Evolutionary conservation across 2,113 vertebrate genomes (phyloP).

Genomic region (Lethenteron reissneri): DNA sequence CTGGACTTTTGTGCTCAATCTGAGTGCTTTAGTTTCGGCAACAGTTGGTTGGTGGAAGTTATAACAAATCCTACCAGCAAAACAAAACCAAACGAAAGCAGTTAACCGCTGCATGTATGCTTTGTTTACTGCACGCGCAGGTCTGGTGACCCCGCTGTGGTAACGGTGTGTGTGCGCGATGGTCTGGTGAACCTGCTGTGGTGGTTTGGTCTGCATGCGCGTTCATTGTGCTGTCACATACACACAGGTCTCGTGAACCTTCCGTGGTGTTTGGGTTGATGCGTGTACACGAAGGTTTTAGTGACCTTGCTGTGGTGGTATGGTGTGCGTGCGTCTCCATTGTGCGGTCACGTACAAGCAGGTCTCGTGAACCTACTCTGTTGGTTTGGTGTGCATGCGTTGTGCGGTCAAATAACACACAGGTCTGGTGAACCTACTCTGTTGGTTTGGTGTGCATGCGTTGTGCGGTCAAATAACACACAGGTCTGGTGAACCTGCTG

Average conservation of each 20-base stretch:
- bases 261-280: no score
- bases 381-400: slow-evolving; percentile 37
- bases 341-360: slow-evolving; percentile 10
- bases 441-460: slow-evolving; percentile 42
- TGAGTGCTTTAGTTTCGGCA: no score
- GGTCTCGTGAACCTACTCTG: slow-evolving; percentile 62
- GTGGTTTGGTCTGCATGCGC: slow-evolving; percentile 69
- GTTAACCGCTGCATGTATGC: no score
- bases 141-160: slow-evolving; percentile 30
- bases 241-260: slow-evolving; percentile 38
- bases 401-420: background rate
- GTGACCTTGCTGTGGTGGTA: slow-evolving; percentile 52
- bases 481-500: slow-evolving; percentile 49
- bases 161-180: no score
- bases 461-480: slow-evolving; percentile 11
- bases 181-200: slow-evolving; percentile 46
- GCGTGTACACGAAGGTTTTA: background rate
- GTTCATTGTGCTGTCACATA: slow-evolving; percentile 48
- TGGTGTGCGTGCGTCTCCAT: slow-evolving; percentile 12
- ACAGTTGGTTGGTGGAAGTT: no score
- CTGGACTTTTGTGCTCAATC: no score
- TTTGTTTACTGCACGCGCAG: slow-evolving; percentile 15
- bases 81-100: no score
- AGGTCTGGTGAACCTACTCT: slow-evolving; percentile 62
- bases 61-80: no score